Evolutionary conservation across 2,113 vertebrate genomes (phyloP).

Genomic region (Crotophaga sulcirostris): DNA sequence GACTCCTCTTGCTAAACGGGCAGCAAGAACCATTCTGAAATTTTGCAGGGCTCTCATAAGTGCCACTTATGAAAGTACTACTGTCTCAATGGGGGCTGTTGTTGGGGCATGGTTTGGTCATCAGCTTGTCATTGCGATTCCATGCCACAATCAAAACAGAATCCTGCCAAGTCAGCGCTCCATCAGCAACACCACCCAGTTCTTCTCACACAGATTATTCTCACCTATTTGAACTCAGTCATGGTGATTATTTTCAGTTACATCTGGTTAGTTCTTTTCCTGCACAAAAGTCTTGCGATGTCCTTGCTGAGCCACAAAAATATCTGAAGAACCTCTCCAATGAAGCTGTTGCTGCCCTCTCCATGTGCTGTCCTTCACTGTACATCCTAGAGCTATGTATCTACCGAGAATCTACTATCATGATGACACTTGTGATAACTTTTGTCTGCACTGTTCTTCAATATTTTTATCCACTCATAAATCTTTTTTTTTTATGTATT

Average conservation of each 20-base stretch:
- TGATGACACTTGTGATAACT: conserved; percentile 66
- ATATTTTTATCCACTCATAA: conserved; percentile 73
- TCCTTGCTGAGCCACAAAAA: conserved; percentile 71
- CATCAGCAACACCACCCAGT: conserved; percentile 75
- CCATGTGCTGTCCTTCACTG: conserved; percentile 76
- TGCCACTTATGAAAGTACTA: conserved; percentile 24
- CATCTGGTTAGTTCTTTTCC: conserved; percentile 69
- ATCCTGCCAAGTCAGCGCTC: conserved; percentile 70
- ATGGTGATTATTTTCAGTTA: conserved; percentile 76
- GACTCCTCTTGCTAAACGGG: not conserved
- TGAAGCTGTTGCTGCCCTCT: conserved; percentile 78
- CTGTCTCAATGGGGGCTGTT: conserved; percentile 69
- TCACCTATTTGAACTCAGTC: conserved; percentile 73
- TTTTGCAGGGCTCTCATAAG: conserved; percentile 66
- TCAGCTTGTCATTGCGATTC: conserved; percentile 70
- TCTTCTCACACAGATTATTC: conserved; percentile 75
- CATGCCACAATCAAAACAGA: conserved; percentile 71
- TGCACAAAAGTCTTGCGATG: conserved; percentile 77
- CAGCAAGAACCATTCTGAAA: conserved; percentile 70
- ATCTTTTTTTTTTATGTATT: conserved; percentile 71
- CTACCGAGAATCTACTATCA: conserved; percentile 72
- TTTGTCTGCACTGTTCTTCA: conserved; percentile 71
- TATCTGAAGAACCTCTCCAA: conserved; percentile 73
- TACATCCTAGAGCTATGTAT: conserved; percentile 75
- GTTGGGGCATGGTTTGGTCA: conserved; percentile 76